phyloP scores from a whole-genome alignment of 2,888 invertebrate genomes.

The Limulus polyphemus region DNA sequence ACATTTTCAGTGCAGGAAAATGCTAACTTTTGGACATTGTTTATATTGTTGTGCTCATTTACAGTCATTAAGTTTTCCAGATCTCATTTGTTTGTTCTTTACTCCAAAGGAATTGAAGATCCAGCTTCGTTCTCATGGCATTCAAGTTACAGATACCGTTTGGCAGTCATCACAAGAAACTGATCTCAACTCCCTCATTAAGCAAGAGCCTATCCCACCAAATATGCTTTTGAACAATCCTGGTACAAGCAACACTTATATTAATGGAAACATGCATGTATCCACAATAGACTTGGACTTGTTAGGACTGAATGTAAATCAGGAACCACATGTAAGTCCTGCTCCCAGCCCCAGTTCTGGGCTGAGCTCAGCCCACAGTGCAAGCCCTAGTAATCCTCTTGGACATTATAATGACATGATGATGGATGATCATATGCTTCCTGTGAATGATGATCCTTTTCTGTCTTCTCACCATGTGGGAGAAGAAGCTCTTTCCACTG shows the following conservation, averaged over 20 bases:
- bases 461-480: conserved; percentile 13
- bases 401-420: conserved; percentile 11
- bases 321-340: conserved; percentile 1
- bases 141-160: background rate
- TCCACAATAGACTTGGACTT: background rate
- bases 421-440: conserved; percentile 16
- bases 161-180: background rate
- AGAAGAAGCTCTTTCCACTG: background rate
- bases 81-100: too few relatives aligned
- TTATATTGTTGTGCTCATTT: too few relatives aligned
- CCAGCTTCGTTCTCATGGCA: background rate
- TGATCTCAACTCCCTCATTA: background rate
- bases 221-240: background rate
- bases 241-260: background rate
- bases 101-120: too few relatives aligned
- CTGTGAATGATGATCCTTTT: conserved; percentile 18
- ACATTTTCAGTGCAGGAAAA: too few relatives aligned
- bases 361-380: conserved; percentile 4
- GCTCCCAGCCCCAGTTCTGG: conserved; percentile 15
- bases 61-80: too few relatives aligned
- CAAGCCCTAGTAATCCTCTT: conserved; percentile 5
- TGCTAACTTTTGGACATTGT: too few relatives aligned
- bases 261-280: background rate
- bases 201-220: background rate
- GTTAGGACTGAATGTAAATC: background rate